Evolutionary conservation across 2,797 vertebrate species (phyloP).

Genomic region (Cottoperca gobio): DNA sequence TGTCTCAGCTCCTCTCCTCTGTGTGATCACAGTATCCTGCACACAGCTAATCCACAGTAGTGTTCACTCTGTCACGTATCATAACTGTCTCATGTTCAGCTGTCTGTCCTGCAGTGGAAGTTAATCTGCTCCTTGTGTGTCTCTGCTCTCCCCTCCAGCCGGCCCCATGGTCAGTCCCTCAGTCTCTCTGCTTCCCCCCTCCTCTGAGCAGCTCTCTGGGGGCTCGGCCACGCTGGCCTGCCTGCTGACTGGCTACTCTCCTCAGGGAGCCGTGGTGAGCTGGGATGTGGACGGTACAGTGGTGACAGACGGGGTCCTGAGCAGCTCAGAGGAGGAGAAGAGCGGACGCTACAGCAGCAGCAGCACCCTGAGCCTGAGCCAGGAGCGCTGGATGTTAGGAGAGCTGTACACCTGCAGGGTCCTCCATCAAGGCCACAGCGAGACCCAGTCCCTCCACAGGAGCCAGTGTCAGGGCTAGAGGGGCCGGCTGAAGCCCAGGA

Average conservation of each 20-base stretch:
- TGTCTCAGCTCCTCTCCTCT: neutral
- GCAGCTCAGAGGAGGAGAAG: slow-evolving; percentile 53
- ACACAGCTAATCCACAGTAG: neutral
- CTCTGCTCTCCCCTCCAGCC: slow-evolving; percentile 45
- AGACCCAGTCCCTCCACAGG: slow-evolving; percentile 9
- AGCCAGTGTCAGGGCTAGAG: slow-evolving; percentile 51
- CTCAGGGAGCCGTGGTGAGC: slow-evolving; percentile 57
- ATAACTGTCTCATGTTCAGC: neutral
- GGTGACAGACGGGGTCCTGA: slow-evolving; percentile 52
- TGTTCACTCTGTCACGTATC: slow-evolving; percentile 2
- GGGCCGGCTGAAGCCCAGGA: slow-evolving; percentile 16
- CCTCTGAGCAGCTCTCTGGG: slow-evolving; percentile 51
- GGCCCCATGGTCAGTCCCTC: slow-evolving; percentile 44
- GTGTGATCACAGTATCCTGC: neutral
- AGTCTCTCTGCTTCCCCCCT: slow-evolving; percentile 58
- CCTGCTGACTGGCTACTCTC: slow-evolving; percentile 63
- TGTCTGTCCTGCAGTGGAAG: neutral
- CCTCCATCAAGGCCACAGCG: slow-evolving; percentile 17
- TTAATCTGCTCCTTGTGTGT: slow-evolving; percentile 31
- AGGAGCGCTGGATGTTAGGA: slow-evolving; percentile 38
- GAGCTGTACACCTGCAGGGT: slow-evolving; percentile 55
- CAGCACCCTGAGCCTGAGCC: slow-evolving; percentile 58
- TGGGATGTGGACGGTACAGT: slow-evolving; percentile 53
- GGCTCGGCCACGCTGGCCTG: slow-evolving; percentile 57
- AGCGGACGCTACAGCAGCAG: slow-evolving; percentile 52